phyloP scores from a whole-genome alignment of 2,888 invertebrate genomes.

The Zygothrica quintamaculata region DNA sequence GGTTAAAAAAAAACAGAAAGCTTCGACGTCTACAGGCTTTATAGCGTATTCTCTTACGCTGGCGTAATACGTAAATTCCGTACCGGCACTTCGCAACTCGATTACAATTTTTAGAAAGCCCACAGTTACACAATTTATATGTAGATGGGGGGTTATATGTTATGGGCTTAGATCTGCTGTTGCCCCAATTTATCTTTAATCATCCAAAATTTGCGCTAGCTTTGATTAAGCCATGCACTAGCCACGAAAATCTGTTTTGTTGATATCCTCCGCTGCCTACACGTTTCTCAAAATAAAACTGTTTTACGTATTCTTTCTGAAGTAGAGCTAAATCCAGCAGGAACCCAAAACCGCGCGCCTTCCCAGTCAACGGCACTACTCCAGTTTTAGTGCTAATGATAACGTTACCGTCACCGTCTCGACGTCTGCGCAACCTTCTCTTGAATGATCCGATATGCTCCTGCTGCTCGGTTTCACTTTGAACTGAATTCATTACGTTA shows the following conservation, averaged over 20 bases:
- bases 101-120: constrained; percentile 12
- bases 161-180: constrained; percentile 33
- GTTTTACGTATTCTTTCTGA: constrained; percentile 81
- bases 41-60: constrained; percentile 58
- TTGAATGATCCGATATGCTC: constrained; percentile 67
- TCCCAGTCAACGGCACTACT: constrained; percentile 9
- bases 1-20: background rate
- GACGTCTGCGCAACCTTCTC: constrained; percentile 59
- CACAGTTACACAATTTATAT: constrained; percentile 20
- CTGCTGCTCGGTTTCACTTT: constrained; percentile 62
- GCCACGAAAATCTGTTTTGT: background rate
- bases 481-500: constrained; percentile 81
- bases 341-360: constrained; percentile 27
- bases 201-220: constrained; percentile 64
- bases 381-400: constrained; percentile 16
- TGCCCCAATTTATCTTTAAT: constrained; percentile 52
- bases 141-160: no score
- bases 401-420: constrained; percentile 29
- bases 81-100: constrained; percentile 4
- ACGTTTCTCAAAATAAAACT: constrained; percentile 82
- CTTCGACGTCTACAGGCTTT: constrained; percentile 33
- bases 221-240: constrained; percentile 23
- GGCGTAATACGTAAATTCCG: constrained; percentile 8
- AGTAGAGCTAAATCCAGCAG: constrained; percentile 59
- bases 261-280: constrained; percentile 79